Evolutionary conservation across 2,797 vertebrate species (phyloP).

Genomic region (Heteromormyrus szaboi): DNA sequence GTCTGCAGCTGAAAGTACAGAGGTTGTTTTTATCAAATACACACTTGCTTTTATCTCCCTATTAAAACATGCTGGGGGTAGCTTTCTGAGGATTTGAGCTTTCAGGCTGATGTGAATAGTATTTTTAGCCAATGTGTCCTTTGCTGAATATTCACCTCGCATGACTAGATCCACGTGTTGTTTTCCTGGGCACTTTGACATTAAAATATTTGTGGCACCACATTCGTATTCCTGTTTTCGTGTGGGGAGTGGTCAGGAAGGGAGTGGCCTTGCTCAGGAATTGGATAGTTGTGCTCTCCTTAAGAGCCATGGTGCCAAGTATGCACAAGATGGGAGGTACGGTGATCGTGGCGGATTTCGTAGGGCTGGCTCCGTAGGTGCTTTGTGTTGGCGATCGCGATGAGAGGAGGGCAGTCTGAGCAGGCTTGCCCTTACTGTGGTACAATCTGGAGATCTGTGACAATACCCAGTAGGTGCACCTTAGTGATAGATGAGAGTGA

Average conservation of each 20-base stretch:
- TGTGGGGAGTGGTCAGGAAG: background rate
- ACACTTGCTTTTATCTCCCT: constrained; percentile 20
- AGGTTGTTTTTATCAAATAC: constrained; percentile 18
- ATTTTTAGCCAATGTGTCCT: background rate
- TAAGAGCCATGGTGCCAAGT: background rate
- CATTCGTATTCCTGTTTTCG: background rate
- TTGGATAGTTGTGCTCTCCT: background rate
- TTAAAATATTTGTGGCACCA: background rate
- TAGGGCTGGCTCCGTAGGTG: background rate
- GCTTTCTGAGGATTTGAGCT: background rate
- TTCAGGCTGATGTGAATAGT: background rate
- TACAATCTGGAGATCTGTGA: background rate
- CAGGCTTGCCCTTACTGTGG: background rate
- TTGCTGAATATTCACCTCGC: constrained; percentile 8
- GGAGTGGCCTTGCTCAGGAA: background rate
- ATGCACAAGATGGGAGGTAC: no score
- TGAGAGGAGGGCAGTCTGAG: background rate
- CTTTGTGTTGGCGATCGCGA: background rate
- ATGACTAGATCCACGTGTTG: background rate
- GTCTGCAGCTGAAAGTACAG: constrained; percentile 14
- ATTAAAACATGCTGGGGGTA: background rate
- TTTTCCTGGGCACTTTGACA: background rate
- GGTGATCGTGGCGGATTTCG: background rate
- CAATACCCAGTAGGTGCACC: background rate
- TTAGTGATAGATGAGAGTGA: background rate